These are phyloP conservation scores for Metaphire vulgaris DNA, from an alignment of 1,140 invertebrate species.

Conservation along the genomic window DNA sequence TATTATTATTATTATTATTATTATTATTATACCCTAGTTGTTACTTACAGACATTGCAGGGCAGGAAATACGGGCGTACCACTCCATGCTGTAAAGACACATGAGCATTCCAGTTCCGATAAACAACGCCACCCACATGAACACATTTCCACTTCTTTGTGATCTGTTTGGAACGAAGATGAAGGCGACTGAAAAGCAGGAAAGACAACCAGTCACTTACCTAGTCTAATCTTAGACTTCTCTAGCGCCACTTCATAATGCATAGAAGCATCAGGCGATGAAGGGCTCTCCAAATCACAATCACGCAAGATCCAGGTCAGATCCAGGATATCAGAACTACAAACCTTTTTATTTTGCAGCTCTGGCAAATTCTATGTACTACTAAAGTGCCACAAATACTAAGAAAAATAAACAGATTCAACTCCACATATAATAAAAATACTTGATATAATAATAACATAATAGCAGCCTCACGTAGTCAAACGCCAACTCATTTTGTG, in stretches of 20 bases:
- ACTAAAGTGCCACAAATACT: no score
- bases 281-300: neutral
- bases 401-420: no score
- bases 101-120: conserved; percentile 69
- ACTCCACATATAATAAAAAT: no score
- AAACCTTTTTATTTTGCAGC: neutral
- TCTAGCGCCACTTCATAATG: neutral
- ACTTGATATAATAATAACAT: no score
- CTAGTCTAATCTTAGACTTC: no score
- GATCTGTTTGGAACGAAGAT: conserved; percentile 55
- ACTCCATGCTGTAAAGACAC: conserved; percentile 75
- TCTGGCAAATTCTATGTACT: neutral
- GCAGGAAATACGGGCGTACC: conserved; percentile 74
- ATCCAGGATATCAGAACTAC: neutral
- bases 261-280: neutral
- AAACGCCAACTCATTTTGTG: no score
- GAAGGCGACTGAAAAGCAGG: conserved; percentile 51
- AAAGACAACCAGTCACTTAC: no score
- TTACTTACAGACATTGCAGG: conserved; percentile 49
- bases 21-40: neutral
- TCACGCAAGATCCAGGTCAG: neutral
- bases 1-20: neutral
- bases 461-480: no score
- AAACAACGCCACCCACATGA: conserved; percentile 73
- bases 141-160: conserved; percentile 59